Evolutionary conservation across 1,140 invertebrate genomes (phyloP), one percentile per base, ranked within the genome.

Genomic region (Belonocnema kinseyi): DNA sequence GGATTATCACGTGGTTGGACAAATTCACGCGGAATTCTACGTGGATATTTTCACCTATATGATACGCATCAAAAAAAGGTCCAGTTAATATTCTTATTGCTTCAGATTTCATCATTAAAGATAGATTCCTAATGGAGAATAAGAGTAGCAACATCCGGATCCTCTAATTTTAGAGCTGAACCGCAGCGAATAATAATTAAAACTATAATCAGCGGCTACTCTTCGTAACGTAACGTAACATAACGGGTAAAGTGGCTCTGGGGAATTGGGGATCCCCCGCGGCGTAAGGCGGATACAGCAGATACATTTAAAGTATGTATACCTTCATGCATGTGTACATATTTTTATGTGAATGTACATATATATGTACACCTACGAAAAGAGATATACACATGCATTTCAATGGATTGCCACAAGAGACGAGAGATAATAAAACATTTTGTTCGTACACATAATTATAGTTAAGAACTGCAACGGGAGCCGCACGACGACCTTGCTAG

Each of bases 161-260:
- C 85, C 84, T 85, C 72, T 84, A 83, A 85, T 86, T 84, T 85
- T 13, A 40, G 61, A 16, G 26, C n/a, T n/a, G n/a, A 56, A 73
- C 82, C 73, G 83, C 76, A 56, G 53, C 58, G 76, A 74, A 72
- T 66, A 80, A 83, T 85, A 86, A 86, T 86, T 85, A 86, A 40
- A 66, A 66, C 61, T 66, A 26, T 61, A 61, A 61, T 61, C 77
- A 85, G 58, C 54, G 76, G 72, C 81, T 53, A 80, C 76, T 76
- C 19, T 58, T 75, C 51, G 74, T 81, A 79, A 79, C 74, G 79
- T 61, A 77, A 81, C 75, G 58, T 78, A 79, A 79, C 72, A 77
- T 61, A 77, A 81, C 75, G 58, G 77, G 21, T 56, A 56, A 56
- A 56, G 80, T 84, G 82, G 80, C 76, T 40, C 54, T 50, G 79